phyloP scores from a whole-genome alignment of 2,113 vertebrate species.

The Corythaixoides concolor region DNA sequence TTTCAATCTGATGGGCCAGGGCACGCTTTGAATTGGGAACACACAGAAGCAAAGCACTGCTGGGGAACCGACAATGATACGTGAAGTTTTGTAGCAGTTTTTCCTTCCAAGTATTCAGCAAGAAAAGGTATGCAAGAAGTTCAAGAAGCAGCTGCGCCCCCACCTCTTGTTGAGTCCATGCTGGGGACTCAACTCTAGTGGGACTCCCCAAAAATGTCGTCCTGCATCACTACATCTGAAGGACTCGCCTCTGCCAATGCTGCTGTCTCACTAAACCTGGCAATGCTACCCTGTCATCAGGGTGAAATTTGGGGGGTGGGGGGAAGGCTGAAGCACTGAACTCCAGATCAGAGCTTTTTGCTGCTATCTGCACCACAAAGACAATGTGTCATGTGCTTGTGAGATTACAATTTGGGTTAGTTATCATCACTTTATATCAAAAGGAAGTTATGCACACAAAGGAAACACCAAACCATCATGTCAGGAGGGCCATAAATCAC shows the following conservation, averaged over 20 bases:
- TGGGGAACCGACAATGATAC: background rate
- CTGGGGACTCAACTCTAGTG: background rate
- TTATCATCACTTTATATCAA: constrained; percentile 39
- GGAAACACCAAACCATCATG: constrained; percentile 50
- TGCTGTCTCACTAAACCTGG: background rate
- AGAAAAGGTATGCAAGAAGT: background rate
- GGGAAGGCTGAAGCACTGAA: background rate
- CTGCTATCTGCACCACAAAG: background rate
- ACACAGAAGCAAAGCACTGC: background rate
- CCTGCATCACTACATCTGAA: background rate
- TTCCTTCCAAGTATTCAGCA: background rate
- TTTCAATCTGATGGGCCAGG: background rate
- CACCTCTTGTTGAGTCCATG: background rate
- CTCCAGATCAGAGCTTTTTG: constrained; percentile 1
- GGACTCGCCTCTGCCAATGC: background rate
- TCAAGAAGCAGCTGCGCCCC: background rate
- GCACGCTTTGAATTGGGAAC: rapidly evolving
- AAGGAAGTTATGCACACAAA: constrained; percentile 51
- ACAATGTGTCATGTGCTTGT: background rate
- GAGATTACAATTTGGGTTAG: constrained; percentile 44
- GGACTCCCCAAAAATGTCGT: background rate
- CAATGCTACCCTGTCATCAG: background rate
- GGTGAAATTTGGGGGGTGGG: background rate
- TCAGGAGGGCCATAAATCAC: constrained; percentile 38
- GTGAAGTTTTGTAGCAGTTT: background rate